These are phyloP conservation scores for Oscheius sp. DNA, from an alignment of 2,888 invertebrate genomes.

Conservation along the genomic window DNA sequence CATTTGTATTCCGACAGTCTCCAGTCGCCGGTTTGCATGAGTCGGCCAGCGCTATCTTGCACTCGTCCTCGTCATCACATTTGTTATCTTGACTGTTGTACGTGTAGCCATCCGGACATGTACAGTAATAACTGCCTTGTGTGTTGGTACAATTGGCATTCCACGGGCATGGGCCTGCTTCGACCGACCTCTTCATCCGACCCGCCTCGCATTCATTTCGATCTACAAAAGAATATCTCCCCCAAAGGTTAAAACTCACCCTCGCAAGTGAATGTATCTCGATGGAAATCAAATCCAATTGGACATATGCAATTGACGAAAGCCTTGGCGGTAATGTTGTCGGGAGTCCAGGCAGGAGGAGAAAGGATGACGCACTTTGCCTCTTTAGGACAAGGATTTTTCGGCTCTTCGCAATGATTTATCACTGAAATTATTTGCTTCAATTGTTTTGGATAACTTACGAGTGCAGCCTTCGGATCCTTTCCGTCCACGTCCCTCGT, in stretches of 20 bases:
- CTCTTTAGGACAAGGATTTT: background rate
- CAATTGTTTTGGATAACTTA: too few relatives aligned
- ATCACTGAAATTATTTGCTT: too few relatives aligned
- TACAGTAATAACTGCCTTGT: conserved; percentile 23
- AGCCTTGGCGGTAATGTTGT: background rate
- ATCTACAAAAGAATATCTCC: background rate
- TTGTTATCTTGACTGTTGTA: conserved; percentile 7
- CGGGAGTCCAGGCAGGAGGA: too few relatives aligned
- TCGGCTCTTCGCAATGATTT: background rate
- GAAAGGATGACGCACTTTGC: background rate
- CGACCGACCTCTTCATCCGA: background rate
- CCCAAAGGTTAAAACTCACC: too few relatives aligned
- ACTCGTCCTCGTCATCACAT: conserved; percentile 26
- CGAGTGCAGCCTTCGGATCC: too few relatives aligned
- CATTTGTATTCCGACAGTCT: conserved; percentile 6
- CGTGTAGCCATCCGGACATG: conserved; percentile 14
- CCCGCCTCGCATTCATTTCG: conserved; percentile 21
- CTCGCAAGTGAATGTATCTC: conserved; percentile 12
- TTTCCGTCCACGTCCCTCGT: background rate
- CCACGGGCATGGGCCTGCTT: background rate
- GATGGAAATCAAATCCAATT: background rate
- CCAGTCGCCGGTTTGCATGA: conserved; percentile 12
- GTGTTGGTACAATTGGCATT: conserved; percentile 27
- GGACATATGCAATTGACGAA: conserved; percentile 9
- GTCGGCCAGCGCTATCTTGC: background rate